Base-by-base conservation (phyloP, 53 echinoderm and acorn worm species). In the Holothuria scabra region DNA sequence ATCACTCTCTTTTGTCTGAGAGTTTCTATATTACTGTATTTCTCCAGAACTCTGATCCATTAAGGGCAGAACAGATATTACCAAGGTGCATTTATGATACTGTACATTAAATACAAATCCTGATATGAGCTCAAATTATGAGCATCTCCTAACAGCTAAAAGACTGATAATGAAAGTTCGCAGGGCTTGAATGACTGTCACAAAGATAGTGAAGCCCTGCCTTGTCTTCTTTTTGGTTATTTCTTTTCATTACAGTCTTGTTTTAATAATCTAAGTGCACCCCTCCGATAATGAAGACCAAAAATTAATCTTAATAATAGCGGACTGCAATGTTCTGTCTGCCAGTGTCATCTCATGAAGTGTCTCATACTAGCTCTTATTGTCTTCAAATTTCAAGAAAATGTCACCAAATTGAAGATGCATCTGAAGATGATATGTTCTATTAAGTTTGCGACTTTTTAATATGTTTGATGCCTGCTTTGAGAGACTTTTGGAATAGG, bases 261-360 rank as follows among this genome's bases (percentile, higher is more conserved):
- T 44, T 72, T 72, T 72, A 72, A 72, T 72, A 72, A 72, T 72
- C 72, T 72, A 46, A 72, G 72, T 72, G 72, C 72, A 72, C 48
- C 72, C 72, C 48, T 44, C 72, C 8, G 52, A 52, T 52, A 72
- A 44, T 72, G 46, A 44, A 48, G 72, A 48, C 44, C 46, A 72
- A 72, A 72, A 72, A 72, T 72, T 72, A 72, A 72, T 72, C 72
- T 72, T 72, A 72, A 72, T 72, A 72, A 72, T 46, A 72, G 72
- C 72, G 28, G 48, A 72, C 44, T 44, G 24, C 46, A 44, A 38
- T 72, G 44, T 72, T 71, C 18, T 52, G 52, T 18, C 52, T 52
- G 52, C 52, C 52, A 52, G 52, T 52, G 52, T 52, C 52, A 52
- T 52, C 18, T 52, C 52, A 52, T 52, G 52, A 52, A 52, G 52